phyloP scores from a whole-genome alignment of 1,140 invertebrate genomes.

The Drosophila nigrodunni region DNA sequence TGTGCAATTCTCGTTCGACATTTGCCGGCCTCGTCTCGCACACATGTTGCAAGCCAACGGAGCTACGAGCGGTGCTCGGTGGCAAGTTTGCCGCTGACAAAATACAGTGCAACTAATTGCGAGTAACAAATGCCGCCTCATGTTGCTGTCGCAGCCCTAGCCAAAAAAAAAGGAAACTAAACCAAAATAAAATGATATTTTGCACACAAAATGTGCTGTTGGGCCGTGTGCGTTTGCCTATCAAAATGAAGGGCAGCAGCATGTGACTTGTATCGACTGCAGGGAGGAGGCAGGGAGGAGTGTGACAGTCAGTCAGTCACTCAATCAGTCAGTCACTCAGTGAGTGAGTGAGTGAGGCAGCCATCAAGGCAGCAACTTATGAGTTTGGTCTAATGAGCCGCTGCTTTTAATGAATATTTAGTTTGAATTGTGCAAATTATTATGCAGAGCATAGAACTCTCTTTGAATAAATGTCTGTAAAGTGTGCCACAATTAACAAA shows the following conservation, averaged over 20 bases:
- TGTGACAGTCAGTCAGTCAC: slow-evolving; percentile 11
- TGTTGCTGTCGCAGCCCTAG: slow-evolving; percentile 67
- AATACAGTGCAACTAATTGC: slow-evolving; percentile 81
- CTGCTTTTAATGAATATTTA: slow-evolving; percentile 23
- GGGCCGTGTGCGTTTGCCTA: slow-evolving; percentile 34
- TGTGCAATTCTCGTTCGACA: slow-evolving; percentile 80
- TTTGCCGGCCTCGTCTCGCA: slow-evolving; percentile 52
- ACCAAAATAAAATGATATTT: slow-evolving; percentile 27
- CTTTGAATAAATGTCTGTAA: slow-evolving; percentile 3
- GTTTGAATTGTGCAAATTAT: slow-evolving; percentile 14
- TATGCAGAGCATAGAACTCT: background rate
- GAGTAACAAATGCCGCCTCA: slow-evolving; percentile 81
- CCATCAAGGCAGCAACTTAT: slow-evolving; percentile 7
- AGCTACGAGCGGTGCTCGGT: background rate
- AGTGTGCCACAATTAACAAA: background rate
- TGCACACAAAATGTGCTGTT: slow-evolving; percentile 29
- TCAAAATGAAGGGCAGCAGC: slow-evolving; percentile 73
- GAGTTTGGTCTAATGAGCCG: slow-evolving; percentile 24
- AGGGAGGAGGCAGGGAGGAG: background rate
- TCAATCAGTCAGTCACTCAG: slow-evolving; percentile 29
- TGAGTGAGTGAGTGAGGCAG: slow-evolving; percentile 17
- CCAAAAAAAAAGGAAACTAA: slow-evolving; percentile 12
- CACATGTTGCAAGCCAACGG: background rate
- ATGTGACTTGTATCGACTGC: slow-evolving; percentile 40
- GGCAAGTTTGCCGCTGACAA: slow-evolving; percentile 38